Evolutionary conservation across 2,797 vertebrate species (phyloP).

Genomic region (Pangasius mekongensis): DNA sequence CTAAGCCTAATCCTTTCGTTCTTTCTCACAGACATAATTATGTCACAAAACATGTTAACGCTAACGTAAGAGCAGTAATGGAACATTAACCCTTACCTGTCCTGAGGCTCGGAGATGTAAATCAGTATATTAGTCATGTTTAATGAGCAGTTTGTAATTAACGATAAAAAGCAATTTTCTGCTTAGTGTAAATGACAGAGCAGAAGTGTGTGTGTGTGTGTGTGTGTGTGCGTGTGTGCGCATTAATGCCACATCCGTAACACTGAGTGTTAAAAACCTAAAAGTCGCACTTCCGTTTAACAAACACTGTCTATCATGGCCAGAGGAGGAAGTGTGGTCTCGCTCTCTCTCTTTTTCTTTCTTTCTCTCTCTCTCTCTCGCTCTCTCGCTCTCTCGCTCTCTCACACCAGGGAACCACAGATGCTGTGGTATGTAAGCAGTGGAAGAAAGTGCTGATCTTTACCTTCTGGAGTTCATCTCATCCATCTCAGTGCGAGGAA

Average conservation of each 20-base stretch:
- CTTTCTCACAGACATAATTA: not conserved
- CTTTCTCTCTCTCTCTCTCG: not conserved
- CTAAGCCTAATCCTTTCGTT: not conserved
- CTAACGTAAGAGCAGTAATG: not conserved
- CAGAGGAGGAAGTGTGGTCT: constrained; percentile 30
- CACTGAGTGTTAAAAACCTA: not conserved
- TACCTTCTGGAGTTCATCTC: constrained; percentile 74
- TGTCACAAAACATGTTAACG: not conserved
- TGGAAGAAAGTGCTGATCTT: not conserved
- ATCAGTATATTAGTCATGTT: constrained; percentile 59
- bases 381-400: not conserved
- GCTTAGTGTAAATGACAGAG: not conserved
- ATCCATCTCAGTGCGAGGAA: constrained; percentile 71
- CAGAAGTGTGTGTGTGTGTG: constrained; percentile 10
- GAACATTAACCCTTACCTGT: constrained; percentile 50
- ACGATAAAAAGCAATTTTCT: not conserved
- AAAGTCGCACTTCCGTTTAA: not conserved
- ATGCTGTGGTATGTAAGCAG: not conserved
- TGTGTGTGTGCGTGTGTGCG: not conserved
- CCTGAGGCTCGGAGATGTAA: constrained; percentile 49
- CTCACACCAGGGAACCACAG: not conserved
- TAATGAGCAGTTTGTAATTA: not conserved
- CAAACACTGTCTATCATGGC: not conserved
- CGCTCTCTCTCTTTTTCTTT: no score
- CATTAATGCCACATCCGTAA: not conserved